Evolutionary conservation across 37 sponge, comb jelly and placozoan genomes (phyloP).

Genomic region (Dysidea cf. avara): DNA sequence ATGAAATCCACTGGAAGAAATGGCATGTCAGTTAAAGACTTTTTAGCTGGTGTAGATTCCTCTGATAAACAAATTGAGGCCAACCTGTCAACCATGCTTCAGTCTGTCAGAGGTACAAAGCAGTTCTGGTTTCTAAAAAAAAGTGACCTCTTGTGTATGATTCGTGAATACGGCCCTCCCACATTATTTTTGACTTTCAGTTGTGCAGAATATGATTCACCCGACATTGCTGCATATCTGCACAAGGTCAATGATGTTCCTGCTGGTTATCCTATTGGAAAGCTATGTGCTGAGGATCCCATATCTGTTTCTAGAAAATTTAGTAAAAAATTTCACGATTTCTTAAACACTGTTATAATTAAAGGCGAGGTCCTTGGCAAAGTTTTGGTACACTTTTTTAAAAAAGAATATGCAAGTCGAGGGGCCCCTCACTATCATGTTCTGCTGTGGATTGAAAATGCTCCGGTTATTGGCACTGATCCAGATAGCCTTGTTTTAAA

Average conservation of each 20-base stretch:
- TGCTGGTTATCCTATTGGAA: conserved; percentile 19
- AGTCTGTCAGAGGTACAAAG: conserved; percentile 46
- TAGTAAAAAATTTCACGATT: conserved; percentile 30
- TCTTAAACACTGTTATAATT: conserved; percentile 20
- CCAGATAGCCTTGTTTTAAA: no score
- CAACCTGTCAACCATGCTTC: conserved; percentile 19
- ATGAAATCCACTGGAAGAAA: conserved; percentile 16
- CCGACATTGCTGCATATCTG: conserved; percentile 38
- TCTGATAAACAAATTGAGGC: conserved; percentile 24
- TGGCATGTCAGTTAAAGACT: conserved; percentile 23
- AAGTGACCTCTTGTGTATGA: conserved; percentile 49
- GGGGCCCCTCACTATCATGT: conserved; percentile 33
- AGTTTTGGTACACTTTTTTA: conserved; percentile 5
- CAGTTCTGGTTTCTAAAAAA: conserved; percentile 35
- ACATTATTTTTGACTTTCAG: conserved; percentile 53
- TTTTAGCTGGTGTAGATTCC: neutral
- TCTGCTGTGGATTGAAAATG: conserved; percentile 34
- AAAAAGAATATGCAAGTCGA: conserved; percentile 26
- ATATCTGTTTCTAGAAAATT: conserved; percentile 38
- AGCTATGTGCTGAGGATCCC: conserved; percentile 51
- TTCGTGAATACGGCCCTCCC: conserved; percentile 43
- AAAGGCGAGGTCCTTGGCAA: conserved; percentile 12
- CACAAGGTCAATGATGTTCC: conserved; percentile 29
- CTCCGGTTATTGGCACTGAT: conserved; percentile 50
- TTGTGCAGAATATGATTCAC: conserved; percentile 48